These are phyloP conservation scores for Scaptomyza cyrtandrae DNA, from an alignment of 2,888 invertebrate genomes.

Conservation along the genomic window DNA sequence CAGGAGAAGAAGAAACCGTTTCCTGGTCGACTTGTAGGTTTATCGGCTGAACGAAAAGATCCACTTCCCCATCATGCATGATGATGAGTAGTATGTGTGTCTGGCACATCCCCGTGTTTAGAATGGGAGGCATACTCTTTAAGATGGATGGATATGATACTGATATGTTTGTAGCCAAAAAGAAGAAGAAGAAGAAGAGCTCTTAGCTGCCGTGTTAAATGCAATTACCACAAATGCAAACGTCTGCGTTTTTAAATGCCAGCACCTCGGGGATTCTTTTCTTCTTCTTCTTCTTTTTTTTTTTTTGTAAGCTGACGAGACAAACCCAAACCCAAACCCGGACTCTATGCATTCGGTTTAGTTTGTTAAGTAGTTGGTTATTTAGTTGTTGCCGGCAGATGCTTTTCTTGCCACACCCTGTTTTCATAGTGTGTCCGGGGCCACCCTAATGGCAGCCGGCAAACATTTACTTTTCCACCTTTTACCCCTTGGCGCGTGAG, in stretches of 20 bases:
- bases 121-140: constrained; percentile 23
- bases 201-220: constrained; percentile 54
- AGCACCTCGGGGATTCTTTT: constrained; percentile 58
- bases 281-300: no score
- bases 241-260: constrained; percentile 58
- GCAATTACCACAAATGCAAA: constrained; percentile 50
- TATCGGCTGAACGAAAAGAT: constrained; percentile 65
- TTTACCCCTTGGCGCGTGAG: constrained; percentile 37
- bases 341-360: constrained; percentile 3
- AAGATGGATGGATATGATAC: no score
- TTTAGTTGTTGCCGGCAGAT: constrained; percentile 27
- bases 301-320: neutral
- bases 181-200: neutral
- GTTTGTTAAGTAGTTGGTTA: constrained; percentile 15
- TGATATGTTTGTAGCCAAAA: no score
- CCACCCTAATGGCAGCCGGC: constrained; percentile 45
- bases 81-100: constrained; percentile 9
- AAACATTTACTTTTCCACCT: constrained; percentile 38
- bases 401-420: constrained; percentile 23
- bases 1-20: constrained; percentile 45
- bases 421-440: neutral
- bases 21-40: constrained; percentile 68
- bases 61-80: constrained; percentile 38
- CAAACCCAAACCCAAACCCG: constrained; percentile 1
- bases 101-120: constrained; percentile 43